Percentiles rank a stretch among this genome's conserved stretches.
These are phyloP conservation scores for Microctonus brassicae DNA, from an alignment of 2,888 invertebrate species.

Conservation along the genomic window DNA sequence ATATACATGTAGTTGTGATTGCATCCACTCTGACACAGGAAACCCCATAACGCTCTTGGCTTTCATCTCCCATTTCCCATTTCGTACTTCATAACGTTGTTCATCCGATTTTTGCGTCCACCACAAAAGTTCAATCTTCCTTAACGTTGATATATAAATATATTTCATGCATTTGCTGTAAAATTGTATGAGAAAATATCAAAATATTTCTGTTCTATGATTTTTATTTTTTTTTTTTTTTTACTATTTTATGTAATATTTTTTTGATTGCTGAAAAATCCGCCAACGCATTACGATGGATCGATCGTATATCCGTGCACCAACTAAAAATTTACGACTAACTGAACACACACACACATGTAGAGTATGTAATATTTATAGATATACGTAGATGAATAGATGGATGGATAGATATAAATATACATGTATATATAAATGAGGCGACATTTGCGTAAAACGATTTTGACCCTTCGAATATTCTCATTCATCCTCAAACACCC, in stretches of 20 bases:
- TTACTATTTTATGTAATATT: constrained; percentile 38
- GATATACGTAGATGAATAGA: no score
- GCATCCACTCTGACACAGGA: constrained; percentile 30
- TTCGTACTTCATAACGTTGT: constrained; percentile 48
- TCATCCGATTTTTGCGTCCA: constrained; percentile 54
- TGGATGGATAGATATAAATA: no score
- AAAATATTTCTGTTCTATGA: not conserved
- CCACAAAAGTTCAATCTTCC: constrained; percentile 62
- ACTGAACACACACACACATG: not conserved
- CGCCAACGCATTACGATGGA: not conserved
- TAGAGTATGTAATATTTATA: no score
- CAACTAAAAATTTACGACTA: not conserved
- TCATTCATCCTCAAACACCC: constrained; percentile 12
- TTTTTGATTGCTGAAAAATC: constrained; percentile 34
- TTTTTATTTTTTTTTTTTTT: no score
- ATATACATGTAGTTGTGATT: not conserved
- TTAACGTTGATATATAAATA: constrained; percentile 56
- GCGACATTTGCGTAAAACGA: constrained; percentile 19
- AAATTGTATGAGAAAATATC: not conserved
- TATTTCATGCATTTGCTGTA: constrained; percentile 43
- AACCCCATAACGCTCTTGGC: constrained; percentile 40
- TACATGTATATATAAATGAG: constrained; percentile 1
- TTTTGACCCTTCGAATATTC: constrained; percentile 8
- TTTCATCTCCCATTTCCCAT: constrained; percentile 56
- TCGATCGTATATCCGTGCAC: not conserved